A percentile compares a stretch with the other conserved stretches of the same genome.
phyloP scores from a whole-genome alignment of 2,113 vertebrate species.

The Peromyscus maniculatus region DNA sequence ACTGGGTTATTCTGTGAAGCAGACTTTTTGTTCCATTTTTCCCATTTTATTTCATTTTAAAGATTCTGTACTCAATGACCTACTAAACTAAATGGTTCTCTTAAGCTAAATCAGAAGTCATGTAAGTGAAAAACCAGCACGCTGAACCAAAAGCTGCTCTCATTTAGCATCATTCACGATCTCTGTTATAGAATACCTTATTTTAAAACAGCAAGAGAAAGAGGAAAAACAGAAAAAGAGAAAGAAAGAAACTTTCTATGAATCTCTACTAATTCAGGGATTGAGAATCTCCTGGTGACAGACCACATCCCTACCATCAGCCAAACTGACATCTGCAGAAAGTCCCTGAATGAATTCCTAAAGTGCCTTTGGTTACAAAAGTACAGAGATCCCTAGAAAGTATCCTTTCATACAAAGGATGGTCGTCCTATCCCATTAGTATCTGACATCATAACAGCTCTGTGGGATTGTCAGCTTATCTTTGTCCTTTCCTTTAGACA shows the following conservation, averaged over 20 bases:
- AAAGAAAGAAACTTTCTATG: neutral
- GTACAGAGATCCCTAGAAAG: neutral
- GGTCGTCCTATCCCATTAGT: neutral
- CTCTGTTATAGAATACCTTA: neutral
- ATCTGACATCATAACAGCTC: neutral
- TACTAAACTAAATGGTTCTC: neutral
- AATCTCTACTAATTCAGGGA: neutral
- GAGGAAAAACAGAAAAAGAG: neutral
- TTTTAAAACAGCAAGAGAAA: neutral
- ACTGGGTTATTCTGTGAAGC: neutral
- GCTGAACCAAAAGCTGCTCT: neutral
- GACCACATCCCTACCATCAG: neutral
- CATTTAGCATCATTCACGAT: neutral
- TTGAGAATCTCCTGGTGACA: neutral
- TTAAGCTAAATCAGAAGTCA: neutral
- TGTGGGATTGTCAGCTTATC: neutral
- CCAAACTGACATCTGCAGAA: neutral
- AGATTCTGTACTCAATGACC: neutral
- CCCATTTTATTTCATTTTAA: neutral
- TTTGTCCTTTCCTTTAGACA: neutral
- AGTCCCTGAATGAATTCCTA: neutral
- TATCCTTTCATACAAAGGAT: neutral
- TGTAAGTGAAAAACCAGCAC: neutral
- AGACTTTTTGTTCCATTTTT: neutral
- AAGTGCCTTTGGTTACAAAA: neutral